These are phyloP conservation scores for Corythornis leucogaster DNA, from an alignment of 2,797 vertebrate genomes.

Conservation along the genomic window DNA sequence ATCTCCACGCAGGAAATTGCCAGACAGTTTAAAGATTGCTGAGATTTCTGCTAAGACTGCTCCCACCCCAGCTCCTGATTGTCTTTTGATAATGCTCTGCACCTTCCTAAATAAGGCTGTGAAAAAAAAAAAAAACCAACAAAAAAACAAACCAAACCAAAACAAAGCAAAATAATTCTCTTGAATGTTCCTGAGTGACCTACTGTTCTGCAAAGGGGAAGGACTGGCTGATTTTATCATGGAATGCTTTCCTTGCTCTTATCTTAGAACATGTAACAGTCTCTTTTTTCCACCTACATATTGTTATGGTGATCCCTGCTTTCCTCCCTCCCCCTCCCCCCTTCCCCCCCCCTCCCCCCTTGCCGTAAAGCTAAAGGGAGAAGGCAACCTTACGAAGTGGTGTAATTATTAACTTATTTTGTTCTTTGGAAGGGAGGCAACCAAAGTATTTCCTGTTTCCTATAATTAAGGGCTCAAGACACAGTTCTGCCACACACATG, in stretches of 20 bases:
- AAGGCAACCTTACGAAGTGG: slow-evolving; percentile 42
- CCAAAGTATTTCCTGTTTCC: slow-evolving; percentile 70
- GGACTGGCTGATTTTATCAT: slow-evolving; percentile 33
- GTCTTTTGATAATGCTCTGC: slow-evolving; percentile 9
- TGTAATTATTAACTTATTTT: slow-evolving; percentile 67
- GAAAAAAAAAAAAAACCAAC: neutral
- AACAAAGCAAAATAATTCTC: slow-evolving; percentile 1
- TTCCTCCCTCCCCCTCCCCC: neutral
- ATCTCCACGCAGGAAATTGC: neutral
- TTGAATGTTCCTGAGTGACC: slow-evolving; percentile 21
- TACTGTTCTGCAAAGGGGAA: neutral
- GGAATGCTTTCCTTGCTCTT: slow-evolving; percentile 16
- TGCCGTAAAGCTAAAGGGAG: slow-evolving; percentile 32
- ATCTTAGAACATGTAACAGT: neutral
- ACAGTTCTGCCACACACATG: slow-evolving; percentile 32
- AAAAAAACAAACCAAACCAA: neutral
- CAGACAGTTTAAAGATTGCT: neutral
- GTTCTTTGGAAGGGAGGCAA: slow-evolving; percentile 49
- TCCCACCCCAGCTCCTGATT: neutral
- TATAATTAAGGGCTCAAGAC: slow-evolving; percentile 61
- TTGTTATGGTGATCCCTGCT: slow-evolving; percentile 51
- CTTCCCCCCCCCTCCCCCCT: neutral
- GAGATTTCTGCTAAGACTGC: slow-evolving; percentile 21
- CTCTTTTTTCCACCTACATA: slow-evolving; percentile 39
- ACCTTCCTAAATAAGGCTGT: slow-evolving; percentile 1